These are phyloP conservation scores for Trachelus stipa DNA, from an alignment of 2,888 invertebrate genomes.

Conservation along the genomic window DNA sequence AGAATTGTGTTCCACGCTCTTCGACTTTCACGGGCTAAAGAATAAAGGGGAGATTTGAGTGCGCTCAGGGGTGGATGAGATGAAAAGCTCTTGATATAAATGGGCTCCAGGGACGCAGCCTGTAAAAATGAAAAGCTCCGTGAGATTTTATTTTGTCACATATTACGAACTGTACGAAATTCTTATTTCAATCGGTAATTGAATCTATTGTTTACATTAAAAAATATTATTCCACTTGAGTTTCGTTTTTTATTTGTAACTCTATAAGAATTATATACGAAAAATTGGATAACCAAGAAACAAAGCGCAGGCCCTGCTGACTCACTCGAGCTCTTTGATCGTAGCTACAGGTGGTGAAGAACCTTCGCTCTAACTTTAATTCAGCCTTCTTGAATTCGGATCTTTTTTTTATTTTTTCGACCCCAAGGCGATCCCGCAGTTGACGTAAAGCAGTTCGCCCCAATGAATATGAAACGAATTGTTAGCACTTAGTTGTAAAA, in stretches of 20 bases:
- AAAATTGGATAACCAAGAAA: neutral
- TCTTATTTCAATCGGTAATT: neutral
- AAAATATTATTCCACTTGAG: neutral
- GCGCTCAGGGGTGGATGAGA: conserved; percentile 30
- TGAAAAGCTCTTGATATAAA: conserved; percentile 50
- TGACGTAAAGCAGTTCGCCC: conserved; percentile 39
- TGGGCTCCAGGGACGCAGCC: conserved; percentile 40
- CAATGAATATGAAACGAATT: conserved; percentile 35
- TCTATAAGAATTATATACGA: neutral
- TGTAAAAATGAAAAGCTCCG: neutral
- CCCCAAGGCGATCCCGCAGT: conserved; percentile 8
- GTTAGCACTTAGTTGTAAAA: conserved; percentile 23
- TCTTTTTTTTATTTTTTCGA: conserved; percentile 15
- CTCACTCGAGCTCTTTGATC: neutral
- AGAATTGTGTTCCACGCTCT: neutral
- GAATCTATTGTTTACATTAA: neutral
- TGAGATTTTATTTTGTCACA: neutral
- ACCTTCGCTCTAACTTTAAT: conserved; percentile 39
- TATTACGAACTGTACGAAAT: neutral
- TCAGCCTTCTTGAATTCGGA: conserved; percentile 36
- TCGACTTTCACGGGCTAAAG: neutral
- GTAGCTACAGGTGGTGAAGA: conserved; percentile 49
- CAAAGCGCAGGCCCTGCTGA: neutral
- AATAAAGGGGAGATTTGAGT: conserved; percentile 28
- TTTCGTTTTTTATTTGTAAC: neutral